Evolutionary conservation across 2,113 vertebrate genomes (phyloP).

Genomic region (Seriola rivoliana): DNA sequence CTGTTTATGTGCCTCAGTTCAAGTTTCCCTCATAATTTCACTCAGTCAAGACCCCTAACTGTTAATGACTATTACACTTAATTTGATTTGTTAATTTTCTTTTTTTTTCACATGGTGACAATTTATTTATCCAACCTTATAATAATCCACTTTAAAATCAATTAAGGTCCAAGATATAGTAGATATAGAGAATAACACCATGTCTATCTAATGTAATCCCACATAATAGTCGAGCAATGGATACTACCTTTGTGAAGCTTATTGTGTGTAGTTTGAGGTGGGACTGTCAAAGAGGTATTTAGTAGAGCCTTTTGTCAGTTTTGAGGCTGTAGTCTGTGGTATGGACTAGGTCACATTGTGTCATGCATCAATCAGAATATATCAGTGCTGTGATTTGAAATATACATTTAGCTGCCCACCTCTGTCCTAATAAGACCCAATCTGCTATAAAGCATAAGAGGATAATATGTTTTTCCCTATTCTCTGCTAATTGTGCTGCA

Average conservation of each 20-base stretch:
- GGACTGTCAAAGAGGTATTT: background rate
- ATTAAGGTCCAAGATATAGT: background rate
- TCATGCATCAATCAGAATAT: slow-evolving; percentile 7
- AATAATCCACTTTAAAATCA: background rate
- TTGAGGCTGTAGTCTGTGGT: slow-evolving; percentile 5
- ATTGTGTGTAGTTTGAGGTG: slow-evolving; percentile 13
- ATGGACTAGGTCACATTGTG: slow-evolving; percentile 19
- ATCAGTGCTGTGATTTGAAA: slow-evolving; percentile 21
- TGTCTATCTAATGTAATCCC: slow-evolving; percentile 5
- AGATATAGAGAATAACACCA: background rate
- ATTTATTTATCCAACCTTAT: background rate
- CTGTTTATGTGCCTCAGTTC: background rate
- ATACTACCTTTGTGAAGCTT: background rate
- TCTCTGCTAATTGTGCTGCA: background rate
- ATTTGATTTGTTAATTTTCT: background rate
- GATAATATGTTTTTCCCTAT: background rate
- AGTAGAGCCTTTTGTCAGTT: background rate
- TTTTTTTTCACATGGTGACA: background rate
- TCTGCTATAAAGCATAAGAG: slow-evolving; percentile 9
- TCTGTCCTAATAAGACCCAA: slow-evolving; percentile 11
- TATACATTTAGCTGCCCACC: slow-evolving; percentile 4
- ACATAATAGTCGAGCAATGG: background rate
- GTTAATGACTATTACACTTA: background rate
- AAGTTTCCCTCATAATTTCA: slow-evolving; percentile 15
- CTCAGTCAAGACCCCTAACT: slow-evolving; percentile 3